Base-by-base conservation (phyloP, 2,888 invertebrate genomes). In the Noctua pronuba region DNA sequence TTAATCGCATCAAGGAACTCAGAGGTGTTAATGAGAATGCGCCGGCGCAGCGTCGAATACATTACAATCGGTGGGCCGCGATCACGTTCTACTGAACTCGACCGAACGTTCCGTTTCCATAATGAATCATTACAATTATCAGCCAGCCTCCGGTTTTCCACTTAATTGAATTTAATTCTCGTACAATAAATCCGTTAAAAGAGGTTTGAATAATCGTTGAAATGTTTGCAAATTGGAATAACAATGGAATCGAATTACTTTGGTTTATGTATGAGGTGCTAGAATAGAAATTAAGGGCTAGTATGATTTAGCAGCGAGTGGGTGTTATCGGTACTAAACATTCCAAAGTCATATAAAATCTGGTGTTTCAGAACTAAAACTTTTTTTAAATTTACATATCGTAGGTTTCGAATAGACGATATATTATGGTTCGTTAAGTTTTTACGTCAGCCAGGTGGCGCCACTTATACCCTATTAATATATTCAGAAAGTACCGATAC, bases 101-200 rank as follows among this genome's bases (percentile, higher is more conserved):
- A 82, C 74, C 65, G 65, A 78, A 78, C 88, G 91, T 92, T 94
- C 94, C 94, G 95, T 93, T 95, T 95, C 91, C 93, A 94, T 95
- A 94, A 95, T 94, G 89, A 93, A 94, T 92, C 89, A 92, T 90
- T 89, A 83, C 88, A 91, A 92, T 91, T 91, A 91, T 85, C 89
- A 88, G 82, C 41, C 79, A 87, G 90, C 89, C 92, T 92, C 92
- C 92, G 91, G 90, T 90, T 92, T 91, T 88, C 82, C 86, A 90
- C 82, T 86, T 89, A 92, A 92, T 92, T 91, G 87, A 90, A 88
- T 89, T 86, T 89, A 91, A 91, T 91, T 88, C 90, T 90, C 83
- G 88, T 74, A 77, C 71, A 70, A 86, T 83, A 81, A 88, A 88
- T 90, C 85, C 82, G 28, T 80, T 82, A 84, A 74, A 72, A 66